Evolutionary conservation across 2,113 vertebrate genomes (phyloP).

Genomic region (Brevimyrus niger): DNA sequence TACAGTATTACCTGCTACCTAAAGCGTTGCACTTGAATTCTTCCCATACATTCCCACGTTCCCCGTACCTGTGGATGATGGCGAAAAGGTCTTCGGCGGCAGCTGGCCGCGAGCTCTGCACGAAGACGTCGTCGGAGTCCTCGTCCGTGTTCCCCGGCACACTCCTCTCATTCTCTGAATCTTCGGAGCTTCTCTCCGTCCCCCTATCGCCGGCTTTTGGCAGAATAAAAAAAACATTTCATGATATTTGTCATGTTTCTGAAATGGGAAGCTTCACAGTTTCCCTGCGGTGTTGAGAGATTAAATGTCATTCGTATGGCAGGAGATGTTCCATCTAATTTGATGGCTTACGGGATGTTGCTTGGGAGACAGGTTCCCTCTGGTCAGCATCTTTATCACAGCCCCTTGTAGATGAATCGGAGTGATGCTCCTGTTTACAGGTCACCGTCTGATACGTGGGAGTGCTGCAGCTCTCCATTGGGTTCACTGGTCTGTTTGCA

Average conservation of each 20-base stretch:
- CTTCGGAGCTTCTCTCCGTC: constrained; percentile 37
- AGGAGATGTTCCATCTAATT: background rate
- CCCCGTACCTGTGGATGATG: constrained; percentile 74
- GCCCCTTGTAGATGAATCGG: background rate
- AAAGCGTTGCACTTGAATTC: background rate
- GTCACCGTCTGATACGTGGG: background rate
- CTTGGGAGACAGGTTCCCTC: background rate
- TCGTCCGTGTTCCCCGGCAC: constrained; percentile 63
- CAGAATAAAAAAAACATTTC: background rate
- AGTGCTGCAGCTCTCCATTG: background rate
- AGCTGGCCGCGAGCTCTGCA: constrained; percentile 48
- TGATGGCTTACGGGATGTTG: background rate
- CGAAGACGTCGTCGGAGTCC: constrained; percentile 76
- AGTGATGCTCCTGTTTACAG: background rate
- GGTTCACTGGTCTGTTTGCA: background rate
- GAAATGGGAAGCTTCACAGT: background rate
- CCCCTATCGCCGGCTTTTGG: background rate
- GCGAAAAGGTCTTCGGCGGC: constrained; percentile 81
- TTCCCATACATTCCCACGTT: no score
- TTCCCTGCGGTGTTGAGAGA: background rate
- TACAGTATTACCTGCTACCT: background rate
- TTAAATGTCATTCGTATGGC: background rate
- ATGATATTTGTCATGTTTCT: background rate
- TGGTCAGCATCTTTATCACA: background rate
- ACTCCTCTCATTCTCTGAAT: constrained; percentile 50